Evolutionary conservation across 2,888 invertebrate species (phyloP).

Genomic region (Plutella xylostella): DNA sequence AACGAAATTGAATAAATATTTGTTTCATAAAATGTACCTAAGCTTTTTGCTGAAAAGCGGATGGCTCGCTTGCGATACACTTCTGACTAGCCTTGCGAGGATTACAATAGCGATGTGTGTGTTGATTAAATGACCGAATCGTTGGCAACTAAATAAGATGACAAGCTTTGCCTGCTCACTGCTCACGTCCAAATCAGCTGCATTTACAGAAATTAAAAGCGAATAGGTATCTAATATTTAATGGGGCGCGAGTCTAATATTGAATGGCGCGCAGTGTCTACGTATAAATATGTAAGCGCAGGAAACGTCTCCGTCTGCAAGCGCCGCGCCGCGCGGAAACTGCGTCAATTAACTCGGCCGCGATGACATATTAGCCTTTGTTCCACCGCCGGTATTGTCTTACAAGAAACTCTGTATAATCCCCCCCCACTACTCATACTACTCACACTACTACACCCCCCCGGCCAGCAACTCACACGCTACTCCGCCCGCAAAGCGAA

Average conservation of each 20-base stretch:
- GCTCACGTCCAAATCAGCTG: constrained; percentile 1
- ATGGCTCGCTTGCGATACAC: too few species aligned
- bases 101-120: too few species aligned
- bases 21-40: too few species aligned
- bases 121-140: too few species aligned
- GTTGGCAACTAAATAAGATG: not conserved
- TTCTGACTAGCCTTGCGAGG: too few species aligned
- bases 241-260: constrained; percentile 25
- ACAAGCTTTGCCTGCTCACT: not conserved
- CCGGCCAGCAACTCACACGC: not conserved
- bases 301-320: constrained; percentile 62
- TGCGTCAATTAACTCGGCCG: constrained; percentile 65
- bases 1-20: too few species aligned
- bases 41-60: too few species aligned
- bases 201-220: constrained; percentile 24
- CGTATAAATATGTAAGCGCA: constrained; percentile 60
- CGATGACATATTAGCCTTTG: constrained; percentile 69
- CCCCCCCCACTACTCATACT: constrained; percentile 18
- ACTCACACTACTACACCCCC: constrained; percentile 11
- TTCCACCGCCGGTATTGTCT: constrained; percentile 45
- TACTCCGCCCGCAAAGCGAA: constrained; percentile 20
- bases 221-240: constrained; percentile 26
- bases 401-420: constrained; percentile 32
- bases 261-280: constrained; percentile 31
- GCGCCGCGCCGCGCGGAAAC: constrained; percentile 62